Percentiles rank a stretch among this genome's conserved stretches.
Evolutionary conservation across 2,888 invertebrate genomes (phyloP).

Genomic region (Cataglyphis albicans): DNA sequence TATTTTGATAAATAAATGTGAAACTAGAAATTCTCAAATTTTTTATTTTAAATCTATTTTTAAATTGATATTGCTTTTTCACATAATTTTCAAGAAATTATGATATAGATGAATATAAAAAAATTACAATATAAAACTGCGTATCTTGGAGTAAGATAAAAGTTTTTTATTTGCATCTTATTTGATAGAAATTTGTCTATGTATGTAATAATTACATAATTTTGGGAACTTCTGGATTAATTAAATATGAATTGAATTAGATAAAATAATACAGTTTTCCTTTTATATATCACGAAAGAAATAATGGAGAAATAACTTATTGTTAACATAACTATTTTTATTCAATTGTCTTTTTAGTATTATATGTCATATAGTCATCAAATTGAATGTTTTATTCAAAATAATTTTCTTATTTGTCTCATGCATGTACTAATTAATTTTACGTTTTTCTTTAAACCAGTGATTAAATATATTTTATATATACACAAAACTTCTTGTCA

Average conservation of each 20-base stretch:
- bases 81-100: neutral
- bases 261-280: neutral
- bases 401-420: neutral
- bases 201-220: neutral
- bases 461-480: conserved; percentile 6
- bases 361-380: neutral
- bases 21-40: conserved; percentile 22
- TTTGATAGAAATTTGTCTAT: neutral
- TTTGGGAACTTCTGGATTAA: neutral
- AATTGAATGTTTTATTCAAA: neutral
- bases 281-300: neutral
- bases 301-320: conserved; percentile 7
- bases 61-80: neutral
- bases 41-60: conserved; percentile 10
- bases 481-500: conserved; percentile 29
- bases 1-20: neutral
- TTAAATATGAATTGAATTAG: neutral
- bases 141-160: neutral
- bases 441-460: neutral
- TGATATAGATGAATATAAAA: neutral
- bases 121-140: neutral
- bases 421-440: conserved; percentile 6
- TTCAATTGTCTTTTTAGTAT: neutral
- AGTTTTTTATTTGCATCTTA: neutral
- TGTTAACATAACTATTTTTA: neutral